These are phyloP conservation scores for Sebastes taczanowskii DNA, from an alignment of 2,797 vertebrate species.

Conservation along the genomic window DNA sequence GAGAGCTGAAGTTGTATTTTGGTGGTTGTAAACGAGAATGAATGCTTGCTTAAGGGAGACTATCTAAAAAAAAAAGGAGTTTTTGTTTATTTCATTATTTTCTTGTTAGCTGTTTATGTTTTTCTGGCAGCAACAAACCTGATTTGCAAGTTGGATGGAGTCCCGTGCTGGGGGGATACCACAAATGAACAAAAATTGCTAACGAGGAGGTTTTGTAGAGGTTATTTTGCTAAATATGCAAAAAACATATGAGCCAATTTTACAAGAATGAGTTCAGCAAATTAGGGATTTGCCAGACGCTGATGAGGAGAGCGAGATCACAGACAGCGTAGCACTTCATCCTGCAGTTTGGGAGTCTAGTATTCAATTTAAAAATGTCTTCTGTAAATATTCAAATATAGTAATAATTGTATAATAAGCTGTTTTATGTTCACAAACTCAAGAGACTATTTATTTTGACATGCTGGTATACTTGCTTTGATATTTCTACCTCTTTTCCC, in stretches of 20 bases:
- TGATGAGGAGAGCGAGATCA: conserved; percentile 23
- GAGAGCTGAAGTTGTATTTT: not conserved
- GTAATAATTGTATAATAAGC: not conserved
- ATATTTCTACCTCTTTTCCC: not conserved
- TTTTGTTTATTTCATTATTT: not conserved
- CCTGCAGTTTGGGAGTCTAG: not conserved
- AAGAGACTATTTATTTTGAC: not conserved
- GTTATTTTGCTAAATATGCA: conserved; percentile 38
- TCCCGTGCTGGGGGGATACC: not conserved
- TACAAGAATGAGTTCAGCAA: conserved; percentile 18
- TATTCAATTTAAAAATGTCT: not conserved
- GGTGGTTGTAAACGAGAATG: not conserved
- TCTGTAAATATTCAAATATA: not conserved
- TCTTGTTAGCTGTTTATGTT: not conserved
- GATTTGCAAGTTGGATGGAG: conserved; percentile 33
- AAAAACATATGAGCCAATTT: conserved; percentile 43
- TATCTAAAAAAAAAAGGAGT: not conserved
- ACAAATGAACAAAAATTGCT: conserved; percentile 34
- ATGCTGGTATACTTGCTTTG: not conserved
- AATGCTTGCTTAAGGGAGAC: not conserved
- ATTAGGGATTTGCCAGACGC: conserved; percentile 31
- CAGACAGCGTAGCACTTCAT: not conserved
- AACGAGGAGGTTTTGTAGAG: conserved; percentile 35
- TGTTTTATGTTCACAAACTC: not conserved
- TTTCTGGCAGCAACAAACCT: not conserved